Evolutionary conservation across 2,113 vertebrate species (phyloP).

Genomic region (Odocoileus virginianus): DNA sequence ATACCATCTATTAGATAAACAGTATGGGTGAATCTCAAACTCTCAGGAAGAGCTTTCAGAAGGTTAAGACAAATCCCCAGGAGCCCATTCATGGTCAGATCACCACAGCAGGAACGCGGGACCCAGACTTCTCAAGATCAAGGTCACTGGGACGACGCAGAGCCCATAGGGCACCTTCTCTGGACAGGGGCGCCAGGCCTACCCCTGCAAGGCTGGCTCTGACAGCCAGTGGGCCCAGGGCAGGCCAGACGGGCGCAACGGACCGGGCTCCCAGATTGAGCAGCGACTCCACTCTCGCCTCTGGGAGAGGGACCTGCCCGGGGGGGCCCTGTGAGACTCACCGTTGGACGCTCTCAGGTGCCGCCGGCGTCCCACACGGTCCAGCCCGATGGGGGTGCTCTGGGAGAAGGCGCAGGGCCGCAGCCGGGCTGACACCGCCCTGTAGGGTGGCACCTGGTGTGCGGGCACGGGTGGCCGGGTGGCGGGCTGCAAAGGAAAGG

Average conservation of each 20-base stretch:
- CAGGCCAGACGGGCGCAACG: rapidly evolving
- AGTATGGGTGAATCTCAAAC: background rate
- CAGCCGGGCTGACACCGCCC: conserved; percentile 91
- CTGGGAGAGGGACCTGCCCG: rapidly evolving
- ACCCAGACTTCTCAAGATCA: background rate
- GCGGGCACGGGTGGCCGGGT: conserved; percentile 90
- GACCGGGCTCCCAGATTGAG: background rate
- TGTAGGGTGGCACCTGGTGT: conserved; percentile 94
- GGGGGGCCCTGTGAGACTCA: conserved; percentile 77
- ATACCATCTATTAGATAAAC: background rate
- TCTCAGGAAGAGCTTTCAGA: background rate
- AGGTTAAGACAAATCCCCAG: no score
- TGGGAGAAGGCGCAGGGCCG: conserved; percentile 92
- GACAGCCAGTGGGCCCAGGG: background rate
- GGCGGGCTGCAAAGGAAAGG: conserved; percentile 81
- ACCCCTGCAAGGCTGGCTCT: background rate
- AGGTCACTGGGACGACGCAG: rapidly evolving
- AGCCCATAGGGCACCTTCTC: background rate
- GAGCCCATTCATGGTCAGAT: no score
- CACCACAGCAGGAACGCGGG: background rate
- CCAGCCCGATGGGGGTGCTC: conserved; percentile 95
- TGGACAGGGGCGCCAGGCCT: rapidly evolving
- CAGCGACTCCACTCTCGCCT: background rate
- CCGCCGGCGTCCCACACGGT: conserved; percentile 88
- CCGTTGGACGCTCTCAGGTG: conserved; percentile 89